Evolutionary conservation across 2,113 vertebrate genomes (phyloP).

Genomic region (Nesospiza acunhae): DNA sequence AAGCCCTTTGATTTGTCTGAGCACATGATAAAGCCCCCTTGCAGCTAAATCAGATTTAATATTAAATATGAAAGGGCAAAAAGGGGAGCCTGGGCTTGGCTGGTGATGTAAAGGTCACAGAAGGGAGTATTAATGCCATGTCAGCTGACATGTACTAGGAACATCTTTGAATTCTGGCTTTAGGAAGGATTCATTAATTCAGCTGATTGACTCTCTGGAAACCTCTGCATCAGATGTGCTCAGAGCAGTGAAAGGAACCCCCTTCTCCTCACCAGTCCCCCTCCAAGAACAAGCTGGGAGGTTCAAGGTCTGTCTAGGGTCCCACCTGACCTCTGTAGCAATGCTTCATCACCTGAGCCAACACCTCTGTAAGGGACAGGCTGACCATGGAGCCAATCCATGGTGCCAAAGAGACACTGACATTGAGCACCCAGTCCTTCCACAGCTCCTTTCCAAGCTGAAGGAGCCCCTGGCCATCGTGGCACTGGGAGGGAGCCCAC

Average conservation of each 20-base stretch:
- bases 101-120: not conserved
- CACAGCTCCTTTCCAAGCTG: not conserved
- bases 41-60: not conserved
- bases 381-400: not conserved
- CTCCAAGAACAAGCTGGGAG: not conserved
- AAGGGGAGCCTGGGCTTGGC: not conserved
- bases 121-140: not conserved
- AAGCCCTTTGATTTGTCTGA: not conserved
- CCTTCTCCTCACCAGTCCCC: not conserved
- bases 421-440: accelerated
- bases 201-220: not conserved
- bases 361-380: not conserved
- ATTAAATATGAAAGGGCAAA: not conserved
- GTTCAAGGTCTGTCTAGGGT: accelerated
- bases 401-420: accelerated
- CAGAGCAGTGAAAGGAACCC: not conserved
- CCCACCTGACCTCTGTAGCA: not conserved
- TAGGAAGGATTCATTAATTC: not conserved
- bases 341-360: not conserved
- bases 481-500: not conserved
- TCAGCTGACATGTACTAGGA: not conserved
- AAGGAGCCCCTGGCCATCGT: not conserved
- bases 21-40: not conserved
- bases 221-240: not conserved
- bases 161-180: not conserved